phyloP scores from a whole-genome alignment of 2,888 invertebrate species.

The Patella ulyssiponensis region DNA sequence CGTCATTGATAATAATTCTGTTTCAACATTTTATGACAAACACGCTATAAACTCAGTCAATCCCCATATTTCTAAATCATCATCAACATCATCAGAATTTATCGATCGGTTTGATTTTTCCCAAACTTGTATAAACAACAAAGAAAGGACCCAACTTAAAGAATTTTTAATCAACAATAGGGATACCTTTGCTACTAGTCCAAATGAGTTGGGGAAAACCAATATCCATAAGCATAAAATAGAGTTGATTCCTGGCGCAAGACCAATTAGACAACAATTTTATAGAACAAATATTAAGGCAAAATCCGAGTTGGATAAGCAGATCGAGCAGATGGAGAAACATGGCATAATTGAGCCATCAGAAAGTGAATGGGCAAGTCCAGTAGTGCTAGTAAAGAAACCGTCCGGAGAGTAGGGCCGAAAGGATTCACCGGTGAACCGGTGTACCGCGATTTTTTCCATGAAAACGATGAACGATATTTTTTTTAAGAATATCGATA shows the following conservation, averaged over 20 bases:
- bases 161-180: conserved; percentile 10
- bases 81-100: neutral
- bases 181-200: conserved; percentile 25
- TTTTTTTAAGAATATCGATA: too few relatives aligned
- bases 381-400: too few relatives aligned
- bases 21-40: neutral
- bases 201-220: conserved; percentile 34
- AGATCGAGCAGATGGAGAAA: too few relatives aligned
- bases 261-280: conserved; percentile 27
- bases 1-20: neutral
- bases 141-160: conserved; percentile 5
- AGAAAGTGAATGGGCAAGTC: too few relatives aligned
- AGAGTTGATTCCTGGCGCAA: conserved; percentile 34
- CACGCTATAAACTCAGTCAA: neutral
- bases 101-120: conserved; percentile 20
- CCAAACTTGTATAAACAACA: conserved; percentile 9
- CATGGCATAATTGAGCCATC: too few relatives aligned
- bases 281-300: conserved; percentile 27
- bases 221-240: conserved; percentile 36
- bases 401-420: too few relatives aligned
- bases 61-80: neutral
- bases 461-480: too few relatives aligned
- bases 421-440: too few relatives aligned
- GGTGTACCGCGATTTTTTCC: too few relatives aligned
- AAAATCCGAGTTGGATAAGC: too few relatives aligned